phyloP scores from a whole-genome alignment of 1,140 invertebrate species.

The Samia ricini region DNA sequence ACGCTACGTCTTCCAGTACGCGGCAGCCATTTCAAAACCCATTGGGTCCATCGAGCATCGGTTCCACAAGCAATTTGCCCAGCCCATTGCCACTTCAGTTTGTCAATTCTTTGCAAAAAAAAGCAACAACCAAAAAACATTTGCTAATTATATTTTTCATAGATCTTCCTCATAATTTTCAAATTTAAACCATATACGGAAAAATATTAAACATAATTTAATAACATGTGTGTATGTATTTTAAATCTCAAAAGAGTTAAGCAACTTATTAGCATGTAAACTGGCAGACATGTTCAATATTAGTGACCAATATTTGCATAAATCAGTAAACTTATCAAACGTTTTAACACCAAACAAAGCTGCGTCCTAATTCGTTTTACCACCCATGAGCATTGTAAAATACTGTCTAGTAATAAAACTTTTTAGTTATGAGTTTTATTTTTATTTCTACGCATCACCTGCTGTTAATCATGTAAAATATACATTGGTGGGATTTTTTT shows the following conservation, averaged over 20 bases:
- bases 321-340: constrained; percentile 64
- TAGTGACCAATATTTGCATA: constrained; percentile 57
- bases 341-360: constrained; percentile 69
- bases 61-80: too few species aligned
- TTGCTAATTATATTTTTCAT: too few species aligned
- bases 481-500: too few species aligned
- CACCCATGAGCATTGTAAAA: neutral
- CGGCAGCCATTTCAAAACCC: too few species aligned
- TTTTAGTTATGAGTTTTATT: neutral
- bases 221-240: constrained; percentile 24
- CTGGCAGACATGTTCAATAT: constrained; percentile 65
- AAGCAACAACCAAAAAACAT: too few species aligned
- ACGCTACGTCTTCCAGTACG: too few species aligned
- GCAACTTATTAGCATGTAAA: constrained; percentile 48
- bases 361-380: constrained; percentile 49
- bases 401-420: neutral
- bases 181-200: neutral
- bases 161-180: too few species aligned
- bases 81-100: too few species aligned
- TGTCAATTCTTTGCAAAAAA: too few species aligned
- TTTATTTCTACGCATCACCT: neutral
- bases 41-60: too few species aligned
- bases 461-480: neutral
- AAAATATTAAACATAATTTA: constrained; percentile 17
- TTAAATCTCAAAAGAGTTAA: constrained; percentile 44